These are phyloP conservation scores for Alectoris magna DNA, from an alignment of 2,797 vertebrate species.

Conservation along the genomic window DNA sequence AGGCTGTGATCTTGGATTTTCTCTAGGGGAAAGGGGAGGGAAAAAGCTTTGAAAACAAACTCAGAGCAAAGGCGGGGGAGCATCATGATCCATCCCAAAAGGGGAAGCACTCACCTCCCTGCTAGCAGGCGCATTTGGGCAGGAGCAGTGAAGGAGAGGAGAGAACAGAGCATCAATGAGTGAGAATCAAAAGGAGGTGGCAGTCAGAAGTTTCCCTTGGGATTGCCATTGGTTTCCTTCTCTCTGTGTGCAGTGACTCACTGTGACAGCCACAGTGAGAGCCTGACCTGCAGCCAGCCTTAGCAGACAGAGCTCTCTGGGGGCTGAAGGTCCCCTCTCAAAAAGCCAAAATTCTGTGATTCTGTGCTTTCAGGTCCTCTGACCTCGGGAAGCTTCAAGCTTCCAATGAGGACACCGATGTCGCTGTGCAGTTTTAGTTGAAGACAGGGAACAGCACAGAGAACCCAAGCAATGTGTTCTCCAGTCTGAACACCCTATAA, in stretches of 20 bases:
- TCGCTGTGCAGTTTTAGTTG: neutral
- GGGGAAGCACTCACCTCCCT: conserved; percentile 65
- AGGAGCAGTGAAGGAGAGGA: neutral
- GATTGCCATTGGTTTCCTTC: neutral
- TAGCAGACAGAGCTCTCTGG: neutral
- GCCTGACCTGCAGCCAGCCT: neutral
- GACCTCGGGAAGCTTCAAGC: neutral
- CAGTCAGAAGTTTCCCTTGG: neutral
- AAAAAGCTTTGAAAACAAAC: neutral
- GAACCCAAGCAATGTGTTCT: neutral
- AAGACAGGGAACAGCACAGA: neutral
- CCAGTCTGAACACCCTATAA: rapidly evolving
- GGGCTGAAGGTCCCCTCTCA: neutral
- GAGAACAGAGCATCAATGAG: neutral
- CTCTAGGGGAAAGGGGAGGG: conserved; percentile 80
- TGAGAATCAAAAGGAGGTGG: neutral
- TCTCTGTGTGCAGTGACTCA: neutral
- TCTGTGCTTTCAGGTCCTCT: neutral
- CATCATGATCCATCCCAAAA: rapidly evolving
- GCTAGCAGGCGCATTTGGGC: neutral
- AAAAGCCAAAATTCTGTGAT: neutral
- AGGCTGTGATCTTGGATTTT: conserved; percentile 97
- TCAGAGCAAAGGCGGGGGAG: neutral
- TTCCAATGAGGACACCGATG: neutral
- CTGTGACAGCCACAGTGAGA: neutral